Evolutionary conservation across 2,113 vertebrate genomes (phyloP), one percentile per base, ranked within the genome.

Genomic region (Macquaria ambigua): DNA sequence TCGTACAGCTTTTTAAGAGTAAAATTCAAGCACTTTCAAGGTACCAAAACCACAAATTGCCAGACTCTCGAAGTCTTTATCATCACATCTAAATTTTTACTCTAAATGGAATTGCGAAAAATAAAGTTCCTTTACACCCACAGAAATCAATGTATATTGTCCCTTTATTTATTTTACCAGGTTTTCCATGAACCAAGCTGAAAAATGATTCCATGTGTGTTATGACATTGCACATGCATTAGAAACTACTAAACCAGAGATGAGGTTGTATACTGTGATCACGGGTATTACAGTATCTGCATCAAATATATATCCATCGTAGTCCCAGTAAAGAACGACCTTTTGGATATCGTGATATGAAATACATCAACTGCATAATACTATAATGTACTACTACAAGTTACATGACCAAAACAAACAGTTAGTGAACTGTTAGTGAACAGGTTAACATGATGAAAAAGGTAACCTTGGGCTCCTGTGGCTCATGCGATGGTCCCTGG

Each of bases 401-500:
- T 67, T 6, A 62, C 55, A 86, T 31, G 20, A 78, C n/a, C 23
- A 82, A 68, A 68, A 70, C 0, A 80, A 73, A 78, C 41, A 43
- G 77, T 90, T 85, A 85, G 83, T 68, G 18, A 67, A 66, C 53
- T 10, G 73, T 91, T 87, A 90, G 83, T 84, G 55, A 75, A 62
- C 74, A 72, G n/a, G 52, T 70, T 62, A 68, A 73, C 52, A 4
- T 37, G 7, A 1, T 53, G 2, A 46, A 31, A 52, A 43, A 31
- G 5, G 58, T 37, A 28, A 43, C 1, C 28, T 61, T 34, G 28
- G 79, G 8, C 28, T 63, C 4, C 25, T 62, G n/a, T 31, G 10
- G 3, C 18, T 81, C 7, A 20, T 43, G n/a, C 20, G 10, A 11
- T 46, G 34, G 66, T 43, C 15, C 4, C 43, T 43, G 43, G 43